Evolutionary conservation across 2,888 invertebrate genomes (phyloP), one percentile per base, ranked within the genome.

Genomic region (Rapana venosa): DNA sequence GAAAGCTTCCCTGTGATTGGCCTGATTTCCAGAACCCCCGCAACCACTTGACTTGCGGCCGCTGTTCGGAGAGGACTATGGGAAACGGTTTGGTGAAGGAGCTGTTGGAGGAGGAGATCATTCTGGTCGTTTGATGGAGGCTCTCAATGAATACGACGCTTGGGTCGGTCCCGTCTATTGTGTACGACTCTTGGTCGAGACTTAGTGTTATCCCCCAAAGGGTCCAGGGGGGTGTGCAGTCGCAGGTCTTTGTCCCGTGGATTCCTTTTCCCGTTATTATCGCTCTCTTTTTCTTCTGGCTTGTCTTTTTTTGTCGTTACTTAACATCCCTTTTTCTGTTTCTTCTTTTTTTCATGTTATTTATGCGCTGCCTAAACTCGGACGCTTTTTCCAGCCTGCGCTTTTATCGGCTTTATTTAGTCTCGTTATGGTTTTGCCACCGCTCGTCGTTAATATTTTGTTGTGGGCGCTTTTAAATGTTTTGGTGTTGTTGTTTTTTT

Each of bases 81-180:
- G 92, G 36, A 91, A n/a, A 93, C 26, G 93, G 92, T 92, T 93
- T 95, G 66, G 91, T 94, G 61, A 91, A 92, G 22, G 93, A 94
- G 61, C 92, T 91, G 84, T 90, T 94, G 90, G 93, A 94, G 77
- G 94, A 94, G 35, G 95, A 95, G 36, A 89, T 94, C n/a, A 91
- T 94, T 22, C 95, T 94, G 0, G 95, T 94, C 88, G 74, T 93
- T 32, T 95, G n/a, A 93, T 94, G 81, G 94, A 95, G 74, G 92
- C 92, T 22, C 88, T 94, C n/a, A 92, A 92, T 90, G 93, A 93
- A 74, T 89, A 74, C 85, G 92, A 92, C 32, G 90, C 88, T 88
- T 91, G 92, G 93, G 93, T 94, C 92, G 91, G 93, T 93, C 58
- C 26, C 61, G 58, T 74, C 87, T 26, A 1, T n/a, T 26, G n/a